These are phyloP conservation scores for Danaus chrysippus DNA, from an alignment of 2,888 invertebrate genomes.

Conservation along the genomic window DNA sequence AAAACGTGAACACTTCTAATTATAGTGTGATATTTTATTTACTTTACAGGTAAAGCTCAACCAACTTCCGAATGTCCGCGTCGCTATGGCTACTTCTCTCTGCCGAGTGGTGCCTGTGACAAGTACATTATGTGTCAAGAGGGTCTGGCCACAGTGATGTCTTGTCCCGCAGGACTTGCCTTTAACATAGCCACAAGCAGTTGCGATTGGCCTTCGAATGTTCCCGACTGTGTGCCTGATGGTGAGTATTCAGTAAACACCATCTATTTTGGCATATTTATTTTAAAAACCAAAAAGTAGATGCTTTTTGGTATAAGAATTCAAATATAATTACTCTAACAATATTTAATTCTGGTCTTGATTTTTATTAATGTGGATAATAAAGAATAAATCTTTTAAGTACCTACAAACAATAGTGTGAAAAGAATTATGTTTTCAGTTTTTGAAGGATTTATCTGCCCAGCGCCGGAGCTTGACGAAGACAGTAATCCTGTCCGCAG, in stretches of 20 bases:
- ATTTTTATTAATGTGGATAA: too few relatives aligned
- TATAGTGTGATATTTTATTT: background rate
- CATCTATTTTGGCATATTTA: background rate
- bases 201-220: slow-evolving; percentile 61
- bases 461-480: slow-evolving; percentile 37
- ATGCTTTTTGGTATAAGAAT: too few relatives aligned
- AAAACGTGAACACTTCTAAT: background rate
- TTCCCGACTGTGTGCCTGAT: slow-evolving; percentile 50
- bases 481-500: slow-evolving; percentile 35
- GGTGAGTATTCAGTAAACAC: slow-evolving; percentile 37
- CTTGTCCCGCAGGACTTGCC: slow-evolving; percentile 54
- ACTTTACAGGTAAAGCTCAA: slow-evolving; percentile 30
- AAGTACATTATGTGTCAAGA: slow-evolving; percentile 52
- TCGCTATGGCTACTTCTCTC: slow-evolving; percentile 47
- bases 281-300: too few relatives aligned
- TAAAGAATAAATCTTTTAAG: background rate
- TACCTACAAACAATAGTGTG: slow-evolving; percentile 5
- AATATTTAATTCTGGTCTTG: too few relatives aligned
- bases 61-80: slow-evolving; percentile 38
- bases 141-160: slow-evolving; percentile 49
- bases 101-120: slow-evolving; percentile 49
- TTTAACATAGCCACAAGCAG: slow-evolving; percentile 44
- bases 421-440: slow-evolving; percentile 36
- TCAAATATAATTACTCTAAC: too few relatives aligned
- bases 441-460: slow-evolving; percentile 47